These are phyloP conservation scores for Netelia inedita DNA, from an alignment of 2,888 invertebrate species.

Conservation along the genomic window DNA sequence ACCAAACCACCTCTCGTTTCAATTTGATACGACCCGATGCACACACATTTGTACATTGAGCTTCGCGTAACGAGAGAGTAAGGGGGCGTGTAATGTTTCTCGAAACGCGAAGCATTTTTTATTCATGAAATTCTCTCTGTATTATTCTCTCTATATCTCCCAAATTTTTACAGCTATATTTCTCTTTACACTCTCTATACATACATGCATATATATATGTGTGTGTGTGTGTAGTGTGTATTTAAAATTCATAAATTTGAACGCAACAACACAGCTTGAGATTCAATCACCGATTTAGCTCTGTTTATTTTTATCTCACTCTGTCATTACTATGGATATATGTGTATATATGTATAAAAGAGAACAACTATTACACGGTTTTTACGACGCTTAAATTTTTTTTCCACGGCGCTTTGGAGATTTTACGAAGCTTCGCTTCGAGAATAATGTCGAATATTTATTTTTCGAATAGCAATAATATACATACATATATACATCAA, in stretches of 20 bases:
- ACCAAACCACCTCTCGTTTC: slow-evolving; percentile 6
- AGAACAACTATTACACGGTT: no score
- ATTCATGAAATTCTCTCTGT: slow-evolving; percentile 54
- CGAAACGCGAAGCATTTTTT: slow-evolving; percentile 26
- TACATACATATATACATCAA: slow-evolving; percentile 31
- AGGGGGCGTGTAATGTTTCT: background rate
- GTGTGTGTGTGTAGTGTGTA: slow-evolving; percentile 3
- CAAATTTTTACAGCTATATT: slow-evolving; percentile 48
- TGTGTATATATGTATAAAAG: slow-evolving; percentile 23
- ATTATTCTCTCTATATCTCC: slow-evolving; percentile 39
- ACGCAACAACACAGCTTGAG: slow-evolving; percentile 72
- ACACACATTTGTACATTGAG: slow-evolving; percentile 16
- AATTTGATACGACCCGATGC: slow-evolving; percentile 20
- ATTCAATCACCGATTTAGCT: slow-evolving; percentile 70
- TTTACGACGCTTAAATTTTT: no score
- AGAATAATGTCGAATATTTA: background rate
- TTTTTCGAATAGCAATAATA: background rate
- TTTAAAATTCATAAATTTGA: slow-evolving; percentile 62
- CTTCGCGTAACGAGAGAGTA: slow-evolving; percentile 17
- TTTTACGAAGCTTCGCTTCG: background rate
- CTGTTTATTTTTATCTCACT: slow-evolving; percentile 60
- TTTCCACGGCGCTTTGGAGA: background rate
- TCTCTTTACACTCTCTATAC: slow-evolving; percentile 57
- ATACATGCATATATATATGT: slow-evolving; percentile 50
- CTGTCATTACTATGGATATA: slow-evolving; percentile 39